Evolutionary conservation across 1,140 invertebrate genomes (phyloP), one percentile per base, ranked within the genome.

Genomic region (Brachionus asplanchnoidis): DNA sequence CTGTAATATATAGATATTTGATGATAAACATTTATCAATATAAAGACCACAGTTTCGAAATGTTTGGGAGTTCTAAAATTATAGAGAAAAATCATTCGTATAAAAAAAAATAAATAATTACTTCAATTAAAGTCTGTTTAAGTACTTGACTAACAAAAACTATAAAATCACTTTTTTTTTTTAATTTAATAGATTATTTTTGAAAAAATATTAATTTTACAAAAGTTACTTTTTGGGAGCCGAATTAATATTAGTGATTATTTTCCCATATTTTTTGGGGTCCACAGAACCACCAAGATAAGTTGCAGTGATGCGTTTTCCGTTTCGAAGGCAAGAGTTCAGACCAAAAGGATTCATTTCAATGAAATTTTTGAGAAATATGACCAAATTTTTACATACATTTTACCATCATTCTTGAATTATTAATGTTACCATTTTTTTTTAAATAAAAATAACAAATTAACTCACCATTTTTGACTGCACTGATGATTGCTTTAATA

Each of bases 1-100:
- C 42, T 82, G 79, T 20, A 68, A 44, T 20, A 82, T 82, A 53
- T 82, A 82, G n/a, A 82, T 82, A 26, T 82, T 82, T 23, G 79
- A 65, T 36, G 53, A 60, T 12, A 68, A 42, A 14, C 79, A 82
- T 82, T 82, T 82, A 23, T 82, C 65, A 20, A 82, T 82, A 23
- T 65, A 82, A n/a, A 82, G 53, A 28, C 65, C 65, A 28, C 36
- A 11, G 7, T 82, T 32, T 40, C 20, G 65, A 28, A 68, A 65
- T 23, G 32, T 17, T 44, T 82, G 50, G 5, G 79, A 82, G 28
- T 20, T 42, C 78, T 80, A 14, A 17, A 14, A 36, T 7, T 7
- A 36, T 7, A 7, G 3, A 7, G 0, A 36, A 28, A 66, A 66
- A 66, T 66, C 12, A 66, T 26, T 66, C 4, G 7, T 23, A 5